Conservation (phyloP, 2,888 invertebrate genomes). For the Drosophila putrida region DNA sequence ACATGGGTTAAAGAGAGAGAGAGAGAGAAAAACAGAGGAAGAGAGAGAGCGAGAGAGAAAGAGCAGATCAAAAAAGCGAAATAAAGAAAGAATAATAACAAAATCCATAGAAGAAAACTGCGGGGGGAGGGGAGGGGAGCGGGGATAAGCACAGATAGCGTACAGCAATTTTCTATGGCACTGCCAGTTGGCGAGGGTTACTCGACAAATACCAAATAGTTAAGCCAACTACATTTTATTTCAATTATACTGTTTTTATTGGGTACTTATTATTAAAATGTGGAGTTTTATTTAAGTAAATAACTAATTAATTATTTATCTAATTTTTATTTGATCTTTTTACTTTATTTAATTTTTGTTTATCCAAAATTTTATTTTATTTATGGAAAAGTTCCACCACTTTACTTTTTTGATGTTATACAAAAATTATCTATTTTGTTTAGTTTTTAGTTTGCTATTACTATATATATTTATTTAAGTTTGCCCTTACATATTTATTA, state of each 20-base stretch:
- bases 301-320: too few species aligned
- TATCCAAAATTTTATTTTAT: too few species aligned
- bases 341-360: too few species aligned
- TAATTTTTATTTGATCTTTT: too few species aligned
- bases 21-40: conserved; percentile 13
- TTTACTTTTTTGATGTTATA: too few species aligned
- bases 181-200: conserved; percentile 38
- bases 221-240: neutral
- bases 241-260: neutral
- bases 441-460: too few species aligned
- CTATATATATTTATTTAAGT: too few species aligned
- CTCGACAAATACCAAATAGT: neutral
- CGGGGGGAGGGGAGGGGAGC: too few species aligned
- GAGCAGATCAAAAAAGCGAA: conserved; percentile 11
- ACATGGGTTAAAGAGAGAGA: neutral
- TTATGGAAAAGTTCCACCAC: too few species aligned
- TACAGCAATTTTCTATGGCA: conserved; percentile 63
- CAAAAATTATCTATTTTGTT: too few species aligned
- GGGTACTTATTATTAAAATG: neutral
- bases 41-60: neutral
- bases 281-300: too few species aligned
- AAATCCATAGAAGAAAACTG: conserved; percentile 58
- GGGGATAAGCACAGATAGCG: conserved; percentile 48
- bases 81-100: conserved; percentile 44
- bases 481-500: too few species aligned